Conservation (phyloP, 2,888 invertebrate genomes). For the Gortyna flavago region DNA sequence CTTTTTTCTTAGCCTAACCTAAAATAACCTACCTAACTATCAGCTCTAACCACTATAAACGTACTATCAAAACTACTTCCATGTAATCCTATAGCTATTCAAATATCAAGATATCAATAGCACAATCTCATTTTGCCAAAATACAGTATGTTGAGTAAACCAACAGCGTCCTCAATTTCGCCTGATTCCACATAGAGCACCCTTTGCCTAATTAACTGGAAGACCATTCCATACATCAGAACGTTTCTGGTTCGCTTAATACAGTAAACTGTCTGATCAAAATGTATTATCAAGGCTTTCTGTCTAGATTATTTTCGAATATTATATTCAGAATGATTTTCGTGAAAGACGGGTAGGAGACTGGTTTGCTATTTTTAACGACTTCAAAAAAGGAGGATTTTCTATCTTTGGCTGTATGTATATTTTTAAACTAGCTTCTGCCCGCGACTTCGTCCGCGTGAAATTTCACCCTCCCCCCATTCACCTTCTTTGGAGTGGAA, state of each 20-base stretch:
- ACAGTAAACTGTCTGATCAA: conserved; percentile 40
- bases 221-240: conserved; percentile 53
- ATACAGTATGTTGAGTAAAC: conserved; percentile 28
- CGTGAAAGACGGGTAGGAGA: not conserved
- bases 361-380: conserved; percentile 4
- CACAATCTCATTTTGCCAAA: not conserved
- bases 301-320: conserved; percentile 21
- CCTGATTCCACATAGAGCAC: conserved; percentile 48
- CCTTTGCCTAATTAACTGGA: conserved; percentile 55
- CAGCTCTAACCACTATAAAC: too few species aligned
- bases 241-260: conserved; percentile 43
- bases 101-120: not conserved
- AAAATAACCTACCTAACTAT: not conserved
- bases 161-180: conserved; percentile 41
- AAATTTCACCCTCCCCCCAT: too few species aligned
- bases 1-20: not conserved
- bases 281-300: conserved; percentile 34
- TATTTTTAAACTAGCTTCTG: too few species aligned
- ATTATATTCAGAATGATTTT: conserved; percentile 7
- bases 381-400: not conserved
- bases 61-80: not conserved
- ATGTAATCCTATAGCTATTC: not conserved
- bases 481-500: too few species aligned
- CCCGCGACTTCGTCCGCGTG: too few species aligned
- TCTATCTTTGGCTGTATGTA: not conserved